A percentile compares a stretch with the other conserved stretches of the same genome.
phyloP scores from a whole-genome alignment of 2,113 vertebrate species.

The Ornithorhynchus anatinus region DNA sequence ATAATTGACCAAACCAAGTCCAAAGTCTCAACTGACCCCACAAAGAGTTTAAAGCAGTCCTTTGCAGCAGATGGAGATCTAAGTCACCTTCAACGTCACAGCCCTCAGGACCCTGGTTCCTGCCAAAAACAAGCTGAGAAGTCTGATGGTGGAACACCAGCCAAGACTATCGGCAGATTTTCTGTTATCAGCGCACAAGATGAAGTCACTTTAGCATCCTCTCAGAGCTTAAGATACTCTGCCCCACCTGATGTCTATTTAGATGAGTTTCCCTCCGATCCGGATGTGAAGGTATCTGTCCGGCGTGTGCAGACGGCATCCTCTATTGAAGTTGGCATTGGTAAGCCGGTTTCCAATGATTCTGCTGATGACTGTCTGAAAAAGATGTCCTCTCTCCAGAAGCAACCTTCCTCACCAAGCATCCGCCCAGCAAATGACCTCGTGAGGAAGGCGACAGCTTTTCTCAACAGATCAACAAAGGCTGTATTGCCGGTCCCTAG shows the following conservation, averaged over 20 bases:
- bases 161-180: conserved; percentile 91
- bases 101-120: conserved; percentile 20
- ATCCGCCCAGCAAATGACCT: conserved; percentile 81
- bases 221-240: conserved; percentile 84
- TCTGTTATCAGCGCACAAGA: conserved; percentile 89
- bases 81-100: conserved; percentile 25
- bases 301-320: conserved; percentile 78
- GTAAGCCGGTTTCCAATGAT: conserved; percentile 85
- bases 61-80: conserved; percentile 8
- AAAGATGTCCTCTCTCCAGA: conserved; percentile 60
- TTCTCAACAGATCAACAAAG: conserved; percentile 86
- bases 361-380: conserved; percentile 85
- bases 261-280: conserved; percentile 80
- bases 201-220: conserved; percentile 80
- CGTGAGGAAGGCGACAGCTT: conserved; percentile 88
- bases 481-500: conserved; percentile 80
- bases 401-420: conserved; percentile 67
- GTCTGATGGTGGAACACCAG: conserved; percentile 59
- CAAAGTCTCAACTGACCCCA: conserved; percentile 49
- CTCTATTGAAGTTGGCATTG: conserved; percentile 72
- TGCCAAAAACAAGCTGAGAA: conserved; percentile 43
- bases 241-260: conserved; percentile 92
- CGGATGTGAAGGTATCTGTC: conserved; percentile 72
- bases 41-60: not conserved
- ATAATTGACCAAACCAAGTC: conserved; percentile 57